phyloP scores from a whole-genome alignment of 2,888 invertebrate genomes.

The Tetragonisca angustula region DNA sequence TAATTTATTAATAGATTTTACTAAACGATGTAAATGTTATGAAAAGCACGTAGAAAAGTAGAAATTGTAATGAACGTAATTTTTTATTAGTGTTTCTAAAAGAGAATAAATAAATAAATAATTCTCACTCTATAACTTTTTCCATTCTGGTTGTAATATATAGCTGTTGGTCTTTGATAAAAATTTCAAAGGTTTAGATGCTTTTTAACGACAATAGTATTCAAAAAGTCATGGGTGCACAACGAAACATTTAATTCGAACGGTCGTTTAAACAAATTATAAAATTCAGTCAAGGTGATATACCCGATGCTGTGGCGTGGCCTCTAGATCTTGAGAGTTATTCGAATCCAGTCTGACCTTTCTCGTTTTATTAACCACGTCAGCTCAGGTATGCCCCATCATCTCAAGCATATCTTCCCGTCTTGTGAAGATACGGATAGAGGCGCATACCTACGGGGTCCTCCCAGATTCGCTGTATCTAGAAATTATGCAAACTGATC shows the following conservation, averaged over 20 bases:
- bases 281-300: slow-evolving; percentile 45
- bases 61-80: too few relatives aligned
- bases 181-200: too few relatives aligned
- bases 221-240: too few relatives aligned
- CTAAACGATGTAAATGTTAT: too few relatives aligned
- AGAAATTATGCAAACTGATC: slow-evolving; percentile 74
- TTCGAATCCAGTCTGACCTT: slow-evolving; percentile 78
- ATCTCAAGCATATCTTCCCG: slow-evolving; percentile 61
- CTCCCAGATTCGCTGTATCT: slow-evolving; percentile 70
- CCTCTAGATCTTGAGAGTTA: slow-evolving; percentile 59
- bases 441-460: slow-evolving; percentile 75
- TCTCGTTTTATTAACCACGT: slow-evolving; percentile 78
- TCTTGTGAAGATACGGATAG: slow-evolving; percentile 66
- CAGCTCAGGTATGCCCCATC: slow-evolving; percentile 74
- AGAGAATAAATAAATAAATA: too few relatives aligned
- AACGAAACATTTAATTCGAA: neutral
- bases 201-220: too few relatives aligned
- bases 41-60: too few relatives aligned
- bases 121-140: too few relatives aligned
- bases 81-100: too few relatives aligned
- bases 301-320: slow-evolving; percentile 44
- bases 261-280: neutral
- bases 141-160: too few relatives aligned
- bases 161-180: too few relatives aligned
- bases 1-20: too few relatives aligned